These are phyloP conservation scores for Gracilinanus agilis DNA, from an alignment of 2,113 vertebrate species.

Conservation along the genomic window DNA sequence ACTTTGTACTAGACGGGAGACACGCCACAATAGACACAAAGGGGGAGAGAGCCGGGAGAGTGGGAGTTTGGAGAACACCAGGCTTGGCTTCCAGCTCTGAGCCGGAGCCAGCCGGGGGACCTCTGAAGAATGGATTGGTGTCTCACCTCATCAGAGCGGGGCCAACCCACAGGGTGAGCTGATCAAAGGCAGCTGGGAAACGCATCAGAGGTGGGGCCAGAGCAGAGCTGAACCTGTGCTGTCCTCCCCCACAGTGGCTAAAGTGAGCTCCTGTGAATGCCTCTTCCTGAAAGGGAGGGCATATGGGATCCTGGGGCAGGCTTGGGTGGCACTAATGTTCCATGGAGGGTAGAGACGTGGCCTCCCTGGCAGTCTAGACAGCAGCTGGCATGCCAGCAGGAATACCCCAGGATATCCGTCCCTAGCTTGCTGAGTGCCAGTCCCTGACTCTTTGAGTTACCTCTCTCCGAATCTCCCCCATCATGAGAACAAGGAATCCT, in stretches of 20 bases:
- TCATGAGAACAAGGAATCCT: not conserved
- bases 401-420: not conserved
- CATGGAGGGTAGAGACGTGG: too few species aligned
- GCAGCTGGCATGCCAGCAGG: too few species aligned
- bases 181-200: too few species aligned
- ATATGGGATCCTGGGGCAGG: not conserved
- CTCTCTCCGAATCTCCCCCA: not conserved
- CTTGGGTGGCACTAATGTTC: too few species aligned
- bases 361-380: too few species aligned
- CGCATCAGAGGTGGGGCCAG: too few species aligned
- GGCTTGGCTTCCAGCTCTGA: not conserved
- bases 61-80: not conserved
- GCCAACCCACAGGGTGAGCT: not conserved
- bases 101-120: too few species aligned
- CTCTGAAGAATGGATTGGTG: rapidly evolving
- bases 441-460: not conserved
- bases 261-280: not conserved
- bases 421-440: not conserved
- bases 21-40: not conserved
- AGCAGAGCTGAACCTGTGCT: not conserved
- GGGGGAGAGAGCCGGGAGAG: not conserved
- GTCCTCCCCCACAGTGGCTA: not conserved
- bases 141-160: too few species aligned
- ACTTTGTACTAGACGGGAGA: not conserved
- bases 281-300: not conserved